Conservation (phyloP, 2,797 vertebrate genomes). For the Periophthalmus magnuspinnatus region DNA sequence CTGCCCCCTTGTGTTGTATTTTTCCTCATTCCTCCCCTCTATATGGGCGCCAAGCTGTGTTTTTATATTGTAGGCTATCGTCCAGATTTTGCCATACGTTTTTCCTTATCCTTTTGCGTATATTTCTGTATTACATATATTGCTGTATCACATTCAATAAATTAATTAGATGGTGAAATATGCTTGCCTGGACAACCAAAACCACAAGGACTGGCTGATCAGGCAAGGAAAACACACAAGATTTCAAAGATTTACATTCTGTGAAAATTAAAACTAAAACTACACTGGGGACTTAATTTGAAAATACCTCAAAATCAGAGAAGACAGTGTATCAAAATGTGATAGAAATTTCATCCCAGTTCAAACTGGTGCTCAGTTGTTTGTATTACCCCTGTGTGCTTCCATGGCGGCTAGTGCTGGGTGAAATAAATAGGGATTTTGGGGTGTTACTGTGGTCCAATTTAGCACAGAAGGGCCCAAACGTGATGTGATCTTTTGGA, state of each 20-base stretch:
- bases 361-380: not conserved
- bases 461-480: too few relatives aligned
- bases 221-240: too few relatives aligned
- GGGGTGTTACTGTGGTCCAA: too few relatives aligned
- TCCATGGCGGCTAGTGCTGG: not conserved
- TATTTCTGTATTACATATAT: too few relatives aligned
- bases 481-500: too few relatives aligned
- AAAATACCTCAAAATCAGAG: not conserved
- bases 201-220: too few relatives aligned
- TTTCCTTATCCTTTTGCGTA: too few relatives aligned
- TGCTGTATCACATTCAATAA: too few relatives aligned
- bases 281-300: not conserved
- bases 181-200: too few relatives aligned
- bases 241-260: not conserved
- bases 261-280: not conserved
- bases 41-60: not conserved
- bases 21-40: slow-evolving; percentile 1
- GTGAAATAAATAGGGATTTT: too few relatives aligned
- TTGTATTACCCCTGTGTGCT: not conserved
- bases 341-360: not conserved
- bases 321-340: not conserved
- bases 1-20: slow-evolving; percentile 73
- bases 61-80: not conserved
- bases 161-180: too few relatives aligned
- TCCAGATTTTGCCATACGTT: not conserved